Evolutionary conservation across 2,888 invertebrate species (phyloP), one percentile per base, ranked within the genome.

Genomic region (Phlogophora meticulosa): DNA sequence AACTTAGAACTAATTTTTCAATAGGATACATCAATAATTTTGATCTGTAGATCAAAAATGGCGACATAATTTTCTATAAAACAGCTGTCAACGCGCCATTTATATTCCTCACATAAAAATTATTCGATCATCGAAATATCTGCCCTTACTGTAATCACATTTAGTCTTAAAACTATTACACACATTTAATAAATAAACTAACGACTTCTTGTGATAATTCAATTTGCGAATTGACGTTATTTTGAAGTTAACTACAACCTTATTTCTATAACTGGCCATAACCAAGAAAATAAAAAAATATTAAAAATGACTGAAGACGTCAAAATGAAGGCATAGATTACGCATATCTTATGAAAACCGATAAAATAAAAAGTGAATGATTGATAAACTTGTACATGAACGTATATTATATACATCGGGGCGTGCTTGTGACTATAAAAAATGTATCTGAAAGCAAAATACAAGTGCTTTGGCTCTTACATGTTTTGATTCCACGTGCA

Each of bases 401-500:
- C 64, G 49, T 57, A 20, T 69, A 63, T 68, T 67, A 65, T 72
- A 49, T 61, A 60, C 42, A 60, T 77, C 38, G 52, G 46, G 22
- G 10, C 57, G 63, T 51, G 57, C 24, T 76, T 68, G 63, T 64
- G 48, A 63, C 38, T 36, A 45, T 59, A 55, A 63, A 76, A 66
- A 63, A 80, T 81, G 70, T 77, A 74, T 70, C 40, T 70, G 40
- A 81, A 81, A 68, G 72, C 81, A 57, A 59, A 60, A 61, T 62
- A 68, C 34, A 71, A 67, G 80, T 57, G 62, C 34, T 70, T 66
- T 57, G 32, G 58, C 53, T 60, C 69, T 66, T 66, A 46, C 48
- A 62, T 65, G 55, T 56, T 77, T 79, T 81, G 45, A 81, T 61
- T 65, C 51, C 56, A 43, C 43, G 48, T 20, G 63, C 38, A 66